Conservation (phyloP, 23 tunicate genomes). For the Diplosoma virens region DNA sequence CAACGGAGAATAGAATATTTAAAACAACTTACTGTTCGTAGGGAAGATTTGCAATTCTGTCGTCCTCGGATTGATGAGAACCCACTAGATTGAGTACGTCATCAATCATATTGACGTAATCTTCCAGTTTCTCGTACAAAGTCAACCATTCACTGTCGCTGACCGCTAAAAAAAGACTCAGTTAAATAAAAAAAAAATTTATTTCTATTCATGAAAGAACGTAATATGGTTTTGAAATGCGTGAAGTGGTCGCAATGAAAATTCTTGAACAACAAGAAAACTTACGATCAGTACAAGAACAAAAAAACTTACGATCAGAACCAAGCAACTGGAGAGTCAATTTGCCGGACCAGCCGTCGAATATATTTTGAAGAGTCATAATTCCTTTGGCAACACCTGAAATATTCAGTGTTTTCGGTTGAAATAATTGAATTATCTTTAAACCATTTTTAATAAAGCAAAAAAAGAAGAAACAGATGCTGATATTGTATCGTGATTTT, state of each 20-base stretch:
- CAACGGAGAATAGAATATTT: too few relatives aligned
- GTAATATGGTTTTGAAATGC: background rate
- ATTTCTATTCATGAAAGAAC: background rate
- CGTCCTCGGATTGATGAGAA: conserved; percentile 66
- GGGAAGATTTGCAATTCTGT: conserved; percentile 13
- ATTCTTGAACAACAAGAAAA: background rate
- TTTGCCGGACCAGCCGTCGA: conserved; percentile 62
- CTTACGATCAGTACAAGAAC: background rate
- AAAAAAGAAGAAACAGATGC: too few relatives aligned
- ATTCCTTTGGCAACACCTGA: conserved; percentile 69
- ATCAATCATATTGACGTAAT: conserved; percentile 28
- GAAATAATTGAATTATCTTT: too few relatives aligned
- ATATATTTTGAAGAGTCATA: conserved; percentile 61
- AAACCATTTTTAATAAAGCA: too few relatives aligned
- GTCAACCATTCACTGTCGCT: conserved; percentile 65
- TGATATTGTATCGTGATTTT: too few relatives aligned
- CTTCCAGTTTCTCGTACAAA: conserved; percentile 41
- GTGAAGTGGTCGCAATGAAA: background rate
- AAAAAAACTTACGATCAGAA: background rate
- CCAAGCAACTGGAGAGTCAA: conserved; percentile 37
- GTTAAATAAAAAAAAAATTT: too few relatives aligned
- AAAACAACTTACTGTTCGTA: conserved; percentile 17
- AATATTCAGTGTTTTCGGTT: too few relatives aligned
- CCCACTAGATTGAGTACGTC: conserved; percentile 37
- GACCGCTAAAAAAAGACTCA: conserved; percentile 29